phyloP scores from a whole-genome alignment of 2,888 invertebrate genomes.

The Campoletis raptor region DNA sequence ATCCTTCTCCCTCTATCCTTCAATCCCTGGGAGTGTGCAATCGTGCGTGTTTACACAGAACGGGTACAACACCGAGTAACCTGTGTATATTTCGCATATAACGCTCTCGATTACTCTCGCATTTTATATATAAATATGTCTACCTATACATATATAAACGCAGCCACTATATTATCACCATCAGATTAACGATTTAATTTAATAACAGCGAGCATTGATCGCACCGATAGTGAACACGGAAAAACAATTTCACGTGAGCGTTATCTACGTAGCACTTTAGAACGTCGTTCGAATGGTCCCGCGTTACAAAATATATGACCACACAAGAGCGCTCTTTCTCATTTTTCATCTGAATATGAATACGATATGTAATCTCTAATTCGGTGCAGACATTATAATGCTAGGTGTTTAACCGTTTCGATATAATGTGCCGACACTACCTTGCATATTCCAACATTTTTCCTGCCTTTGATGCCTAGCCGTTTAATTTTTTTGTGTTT shows the following conservation, averaged over 20 bases:
- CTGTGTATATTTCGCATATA: conserved; percentile 55
- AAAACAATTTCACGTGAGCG: conserved; percentile 77
- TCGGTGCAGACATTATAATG: conserved; percentile 37
- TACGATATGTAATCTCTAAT: conserved; percentile 13
- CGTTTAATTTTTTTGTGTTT: not conserved
- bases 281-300: conserved; percentile 50
- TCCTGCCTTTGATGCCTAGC: not conserved
- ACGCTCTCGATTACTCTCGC: conserved; percentile 38
- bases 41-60: conserved; percentile 75
- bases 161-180: conserved; percentile 78
- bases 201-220: conserved; percentile 78
- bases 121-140: conserved; percentile 32
- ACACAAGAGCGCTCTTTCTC: conserved; percentile 7
- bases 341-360: conserved; percentile 35
- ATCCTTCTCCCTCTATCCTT: conserved; percentile 18
- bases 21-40: conserved; percentile 70
- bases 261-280: conserved; percentile 63
- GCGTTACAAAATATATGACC: conserved; percentile 23
- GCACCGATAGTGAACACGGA: conserved; percentile 77
- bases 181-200: conserved; percentile 81
- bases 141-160: conserved; percentile 18
- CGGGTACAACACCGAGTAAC: conserved; percentile 55
- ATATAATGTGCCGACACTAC: not conserved
- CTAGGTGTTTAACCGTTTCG: conserved; percentile 1
- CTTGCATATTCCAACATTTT: not conserved